Evolutionary conservation across 2,888 invertebrate species (phyloP).

Genomic region (Drosophila rubida): DNA sequence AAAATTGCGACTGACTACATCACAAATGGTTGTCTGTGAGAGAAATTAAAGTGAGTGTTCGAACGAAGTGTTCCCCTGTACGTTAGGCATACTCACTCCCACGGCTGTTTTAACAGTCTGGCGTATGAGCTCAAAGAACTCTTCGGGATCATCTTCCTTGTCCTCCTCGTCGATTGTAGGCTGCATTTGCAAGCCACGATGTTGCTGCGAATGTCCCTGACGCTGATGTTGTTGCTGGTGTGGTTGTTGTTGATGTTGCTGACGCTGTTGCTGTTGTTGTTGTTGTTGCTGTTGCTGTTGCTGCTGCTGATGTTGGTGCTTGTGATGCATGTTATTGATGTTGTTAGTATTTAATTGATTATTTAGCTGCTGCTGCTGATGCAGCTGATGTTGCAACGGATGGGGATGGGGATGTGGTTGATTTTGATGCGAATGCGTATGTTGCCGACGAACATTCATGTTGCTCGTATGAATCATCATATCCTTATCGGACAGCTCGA

Average conservation of each 20-base stretch:
- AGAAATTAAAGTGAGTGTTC: too few relatives aligned
- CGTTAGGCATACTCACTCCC: slow-evolving; percentile 75
- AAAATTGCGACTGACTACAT: slow-evolving; percentile 78
- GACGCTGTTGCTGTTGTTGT: slow-evolving; percentile 1
- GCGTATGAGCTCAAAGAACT: slow-evolving; percentile 82
- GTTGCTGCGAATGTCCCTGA: slow-evolving; percentile 23
- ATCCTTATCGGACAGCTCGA: slow-evolving; percentile 57
- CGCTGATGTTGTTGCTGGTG: slow-evolving; percentile 16
- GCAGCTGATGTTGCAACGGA: slow-evolving; percentile 38
- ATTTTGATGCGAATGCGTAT: slow-evolving; percentile 22
- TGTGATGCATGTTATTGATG: slow-evolving; percentile 15
- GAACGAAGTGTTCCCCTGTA: not conserved
- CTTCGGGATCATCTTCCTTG: slow-evolving; percentile 82
- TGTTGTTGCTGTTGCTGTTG: slow-evolving; percentile 20
- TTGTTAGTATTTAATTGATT: slow-evolving; percentile 7
- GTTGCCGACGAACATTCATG: slow-evolving; percentile 15
- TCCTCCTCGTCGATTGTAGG: slow-evolving; percentile 61
- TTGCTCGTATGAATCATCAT: slow-evolving; percentile 10
- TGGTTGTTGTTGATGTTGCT: slow-evolving; percentile 13
- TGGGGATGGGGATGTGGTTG: slow-evolving; percentile 20
- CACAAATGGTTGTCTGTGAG: slow-evolving; percentile 75
- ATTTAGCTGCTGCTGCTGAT: slow-evolving; percentile 58
- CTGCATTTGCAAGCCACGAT: slow-evolving; percentile 25
- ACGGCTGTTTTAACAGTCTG: slow-evolving; percentile 81
- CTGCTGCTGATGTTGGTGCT: slow-evolving; percentile 18